Base-by-base conservation (phyloP, 2,113 vertebrate genomes). In the Natator depressus region DNA sequence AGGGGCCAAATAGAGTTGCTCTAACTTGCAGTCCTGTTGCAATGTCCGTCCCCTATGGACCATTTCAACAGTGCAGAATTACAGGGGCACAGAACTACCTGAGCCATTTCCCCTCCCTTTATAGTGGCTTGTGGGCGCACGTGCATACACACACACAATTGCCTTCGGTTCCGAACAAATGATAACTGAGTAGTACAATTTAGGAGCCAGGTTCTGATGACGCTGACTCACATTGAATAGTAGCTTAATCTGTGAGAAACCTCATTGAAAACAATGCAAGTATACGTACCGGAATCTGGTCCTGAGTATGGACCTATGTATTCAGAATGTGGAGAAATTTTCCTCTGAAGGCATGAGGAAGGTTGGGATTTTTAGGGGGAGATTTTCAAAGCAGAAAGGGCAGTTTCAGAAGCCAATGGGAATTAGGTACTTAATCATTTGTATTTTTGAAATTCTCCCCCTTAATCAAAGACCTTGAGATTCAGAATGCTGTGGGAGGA, bases 391-490 rank as follows among this genome's bases (percentile, higher is more conserved):
- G 65, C 17, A 38, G 16, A 69, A 35, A 0, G 2, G 42, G 0
- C 1, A 29, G 42, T 59, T 89, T 38, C 80, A 84, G 84, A 90
- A 94, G 87, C 93, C 62, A 50, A 22, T 90, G 75, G 78, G 76
- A 93, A 93, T 88, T 8, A 59, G 38, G 29, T 50, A 46, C 22
- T 75, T 75, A 24, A 42, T 54, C 51, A 55, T 54, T 55, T 82
- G 25, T 55, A 22, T n/a, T 82, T 51, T 49, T 57, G 47, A 92
- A 95, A 89, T n/a, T 83, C 86, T 94, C 95, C 84, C 95, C 84
- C 82, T 91, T 82, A 91, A 96, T 96, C 96, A 96, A 83, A 93
- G 84, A 57, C 42, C 75, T 95, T 87, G 94, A 81, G 65, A 90
- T 93, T 53, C 90, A 95, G 55, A 93, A 89, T 89, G 49, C 27